Evolutionary conservation across 2,797 vertebrate genomes (phyloP).

Genomic region (Labeo calbasu): DNA sequence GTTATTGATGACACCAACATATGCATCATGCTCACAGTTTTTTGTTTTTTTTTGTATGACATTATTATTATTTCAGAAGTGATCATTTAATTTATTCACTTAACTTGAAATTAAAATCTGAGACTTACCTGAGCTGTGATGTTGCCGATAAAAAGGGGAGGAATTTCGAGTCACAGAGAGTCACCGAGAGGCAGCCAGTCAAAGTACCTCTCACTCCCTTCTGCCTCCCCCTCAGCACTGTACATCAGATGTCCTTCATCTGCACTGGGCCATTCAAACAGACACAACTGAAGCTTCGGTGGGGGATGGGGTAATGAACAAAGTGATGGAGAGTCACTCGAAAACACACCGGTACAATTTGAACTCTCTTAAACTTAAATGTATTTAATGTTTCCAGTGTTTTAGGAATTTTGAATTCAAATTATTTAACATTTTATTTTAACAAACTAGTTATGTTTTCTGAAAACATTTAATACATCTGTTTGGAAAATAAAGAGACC

Average conservation of each 20-base stretch:
- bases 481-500: not conserved
- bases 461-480: not conserved
- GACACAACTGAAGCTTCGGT: constrained; percentile 6
- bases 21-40: not conserved
- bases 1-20: not conserved
- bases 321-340: not conserved
- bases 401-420: not conserved
- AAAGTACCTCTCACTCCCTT: constrained; percentile 15
- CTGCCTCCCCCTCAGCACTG: constrained; percentile 4
- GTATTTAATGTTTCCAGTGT: not conserved
- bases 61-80: not conserved
- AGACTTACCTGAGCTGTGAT: constrained; percentile 21
- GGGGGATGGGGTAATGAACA: not conserved
- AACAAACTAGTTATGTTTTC: not conserved
- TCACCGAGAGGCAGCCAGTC: constrained; percentile 6
- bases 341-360: not conserved
- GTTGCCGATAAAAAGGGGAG: not conserved
- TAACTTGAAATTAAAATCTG: not conserved
- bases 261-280: not conserved
- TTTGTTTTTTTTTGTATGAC: not conserved
- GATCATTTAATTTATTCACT: not conserved
- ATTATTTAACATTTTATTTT: not conserved
- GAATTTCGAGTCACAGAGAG: constrained; percentile 6
- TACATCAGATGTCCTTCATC: constrained; percentile 35
- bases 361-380: not conserved